Base-by-base conservation (phyloP, 1,140 invertebrate genomes). In the Apis laboriosa region DNA sequence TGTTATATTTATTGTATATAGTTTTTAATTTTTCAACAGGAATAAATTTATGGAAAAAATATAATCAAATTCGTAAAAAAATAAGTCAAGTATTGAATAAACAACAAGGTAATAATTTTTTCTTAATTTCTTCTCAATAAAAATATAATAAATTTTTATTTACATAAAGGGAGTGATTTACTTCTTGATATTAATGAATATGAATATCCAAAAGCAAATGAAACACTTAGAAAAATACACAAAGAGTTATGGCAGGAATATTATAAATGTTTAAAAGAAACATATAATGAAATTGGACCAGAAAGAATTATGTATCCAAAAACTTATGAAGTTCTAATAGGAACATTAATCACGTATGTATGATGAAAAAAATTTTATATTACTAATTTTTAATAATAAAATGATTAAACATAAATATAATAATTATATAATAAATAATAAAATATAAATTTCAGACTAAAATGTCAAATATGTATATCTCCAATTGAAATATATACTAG, bases 381-480 rank as follows among this genome's bases (percentile, higher is more conserved):
- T 12, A 19, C 24, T 12, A 11, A 77, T 15, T 28, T 21, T 56
- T 11, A 70, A 67, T 53, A 70, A 8, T 67, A 67, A 84, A 87
- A 75, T 80, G 56, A 84, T 71, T 63, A 67, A 43, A 43, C 7
- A 43, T 43, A 43, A 43, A 43, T 43, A 43, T 43, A 43, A 43
- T 43, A 43, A 43, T 43, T 43, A 43, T 8, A 43, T 43, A 43
- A 43, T 43, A 43, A 43, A 43, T 43, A 43, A 43, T 43, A 43
- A 49, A 73, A 13, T 17, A 51, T 11, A 0, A 66, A 58, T 76
- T 85, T 63, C 49, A 95, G 94, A 81, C 92, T 96, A 73, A 86
- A 94, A 56, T 95, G 95, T 86, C 92, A 94, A 84, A 90, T 95
- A 73, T 96, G 95, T 85, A 81, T 95, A n/a, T 94, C 93, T 53